A percentile compares a stretch with the other conserved stretches of the same genome.
Conservation (phyloP, 2,797 vertebrate species). For the Dallia pectoralis region DNA sequence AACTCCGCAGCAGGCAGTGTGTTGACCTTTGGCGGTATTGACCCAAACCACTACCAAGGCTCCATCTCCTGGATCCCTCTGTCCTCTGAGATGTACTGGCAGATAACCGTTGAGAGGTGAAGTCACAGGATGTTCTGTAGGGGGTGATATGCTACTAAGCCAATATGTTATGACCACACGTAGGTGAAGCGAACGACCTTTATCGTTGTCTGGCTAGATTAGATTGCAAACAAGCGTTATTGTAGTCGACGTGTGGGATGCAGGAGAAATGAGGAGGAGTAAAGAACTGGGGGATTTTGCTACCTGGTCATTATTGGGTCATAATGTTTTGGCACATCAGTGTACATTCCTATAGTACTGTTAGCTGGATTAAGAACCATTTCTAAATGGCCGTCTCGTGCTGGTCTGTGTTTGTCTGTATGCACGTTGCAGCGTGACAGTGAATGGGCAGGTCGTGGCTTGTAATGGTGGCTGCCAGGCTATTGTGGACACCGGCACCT, state of each 20-base stretch:
- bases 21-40: conserved; percentile 55
- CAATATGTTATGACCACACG: too few species aligned
- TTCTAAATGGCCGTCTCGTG: background rate
- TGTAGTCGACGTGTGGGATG: too few species aligned
- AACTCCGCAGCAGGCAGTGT: conserved; percentile 41
- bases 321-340: too few species aligned
- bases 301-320: background rate
- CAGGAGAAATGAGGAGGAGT: too few species aligned
- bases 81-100: conserved; percentile 56
- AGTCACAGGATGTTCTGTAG: background rate
- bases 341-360: too few species aligned
- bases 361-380: background rate
- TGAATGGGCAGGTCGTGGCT: conserved; percentile 35
- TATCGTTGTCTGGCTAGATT: too few species aligned
- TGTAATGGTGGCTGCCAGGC: conserved; percentile 37
- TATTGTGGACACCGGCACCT: conserved; percentile 41
- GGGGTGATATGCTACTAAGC: too few species aligned
- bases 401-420: background rate
- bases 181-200: too few species aligned
- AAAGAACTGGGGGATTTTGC: too few species aligned
- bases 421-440: conserved; percentile 24
- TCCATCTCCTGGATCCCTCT: conserved; percentile 57
- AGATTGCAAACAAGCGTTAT: too few species aligned
- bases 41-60: conserved; percentile 49
- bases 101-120: conserved; percentile 58